phyloP scores from a whole-genome alignment of 2,113 vertebrate genomes.

The Nesoenas mayeri region DNA sequence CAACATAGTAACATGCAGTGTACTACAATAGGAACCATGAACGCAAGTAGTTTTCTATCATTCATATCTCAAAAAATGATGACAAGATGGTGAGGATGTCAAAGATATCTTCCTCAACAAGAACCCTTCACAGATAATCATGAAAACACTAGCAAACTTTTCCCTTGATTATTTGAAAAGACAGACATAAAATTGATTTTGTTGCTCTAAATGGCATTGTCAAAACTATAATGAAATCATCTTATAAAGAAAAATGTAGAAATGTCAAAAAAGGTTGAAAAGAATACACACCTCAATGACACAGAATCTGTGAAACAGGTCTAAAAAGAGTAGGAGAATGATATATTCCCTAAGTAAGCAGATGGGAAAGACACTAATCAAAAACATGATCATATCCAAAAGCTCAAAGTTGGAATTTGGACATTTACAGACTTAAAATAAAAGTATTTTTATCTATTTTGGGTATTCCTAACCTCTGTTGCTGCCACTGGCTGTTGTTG shows the following conservation, averaged over 20 bases:
- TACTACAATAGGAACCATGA: not conserved
- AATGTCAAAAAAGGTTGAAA: not conserved
- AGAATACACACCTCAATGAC: not conserved
- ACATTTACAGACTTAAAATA: not conserved
- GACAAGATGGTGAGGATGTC: not conserved
- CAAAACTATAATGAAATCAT: not conserved
- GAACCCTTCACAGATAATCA: not conserved
- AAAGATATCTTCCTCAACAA: not conserved
- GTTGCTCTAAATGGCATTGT: not conserved
- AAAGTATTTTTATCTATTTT: not conserved
- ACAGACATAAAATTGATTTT: not conserved
- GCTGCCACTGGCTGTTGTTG: not conserved
- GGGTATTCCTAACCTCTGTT: not conserved
- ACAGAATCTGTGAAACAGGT: not conserved
- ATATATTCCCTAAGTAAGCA: not conserved
- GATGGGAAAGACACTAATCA: not conserved
- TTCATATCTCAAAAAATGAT: not conserved
- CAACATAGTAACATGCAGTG: not conserved
- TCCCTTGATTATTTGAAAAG: not conserved
- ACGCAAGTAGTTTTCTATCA: not conserved
- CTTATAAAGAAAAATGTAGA: not conserved
- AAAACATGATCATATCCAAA: not conserved
- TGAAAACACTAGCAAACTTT: not conserved
- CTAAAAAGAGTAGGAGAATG: rapidly evolving
- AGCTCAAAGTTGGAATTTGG: not conserved